phyloP scores from a whole-genome alignment of 2,113 vertebrate genomes.

The Sula dactylatra region DNA sequence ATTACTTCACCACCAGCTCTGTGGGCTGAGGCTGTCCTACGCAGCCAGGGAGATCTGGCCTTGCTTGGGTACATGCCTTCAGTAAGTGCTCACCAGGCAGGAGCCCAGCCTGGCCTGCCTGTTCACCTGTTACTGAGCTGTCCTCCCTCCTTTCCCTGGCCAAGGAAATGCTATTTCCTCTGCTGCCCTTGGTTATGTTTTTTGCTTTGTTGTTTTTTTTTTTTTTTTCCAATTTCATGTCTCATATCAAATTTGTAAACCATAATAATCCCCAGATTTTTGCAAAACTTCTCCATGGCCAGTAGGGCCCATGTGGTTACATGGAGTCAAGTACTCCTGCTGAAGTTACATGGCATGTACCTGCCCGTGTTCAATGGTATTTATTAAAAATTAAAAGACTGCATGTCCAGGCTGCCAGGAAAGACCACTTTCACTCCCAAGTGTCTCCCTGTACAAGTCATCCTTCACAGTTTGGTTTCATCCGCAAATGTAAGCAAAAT shows the following conservation, averaged over 20 bases:
- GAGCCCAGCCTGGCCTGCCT: neutral
- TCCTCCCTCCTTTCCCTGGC: neutral
- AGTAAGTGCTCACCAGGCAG: neutral
- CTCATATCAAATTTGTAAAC: neutral
- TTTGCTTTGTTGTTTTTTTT: neutral
- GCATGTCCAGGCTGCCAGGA: neutral
- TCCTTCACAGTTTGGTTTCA: neutral
- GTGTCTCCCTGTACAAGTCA: neutral
- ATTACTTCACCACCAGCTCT: no score
- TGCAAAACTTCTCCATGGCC: neutral
- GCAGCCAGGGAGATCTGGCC: neutral
- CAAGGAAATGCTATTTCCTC: neutral
- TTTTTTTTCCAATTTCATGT: neutral
- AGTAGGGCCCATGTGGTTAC: neutral
- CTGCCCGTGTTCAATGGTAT: accelerated
- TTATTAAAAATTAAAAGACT: neutral
- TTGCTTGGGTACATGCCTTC: neutral
- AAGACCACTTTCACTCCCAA: neutral
- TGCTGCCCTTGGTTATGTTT: neutral
- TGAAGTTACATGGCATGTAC: neutral
- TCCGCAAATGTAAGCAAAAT: neutral
- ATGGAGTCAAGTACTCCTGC: neutral
- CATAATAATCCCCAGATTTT: neutral
- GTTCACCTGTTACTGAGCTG: neutral
- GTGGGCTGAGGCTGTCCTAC: neutral